phyloP scores from a whole-genome alignment of 2,113 vertebrate species.

The Jacana jacana region DNA sequence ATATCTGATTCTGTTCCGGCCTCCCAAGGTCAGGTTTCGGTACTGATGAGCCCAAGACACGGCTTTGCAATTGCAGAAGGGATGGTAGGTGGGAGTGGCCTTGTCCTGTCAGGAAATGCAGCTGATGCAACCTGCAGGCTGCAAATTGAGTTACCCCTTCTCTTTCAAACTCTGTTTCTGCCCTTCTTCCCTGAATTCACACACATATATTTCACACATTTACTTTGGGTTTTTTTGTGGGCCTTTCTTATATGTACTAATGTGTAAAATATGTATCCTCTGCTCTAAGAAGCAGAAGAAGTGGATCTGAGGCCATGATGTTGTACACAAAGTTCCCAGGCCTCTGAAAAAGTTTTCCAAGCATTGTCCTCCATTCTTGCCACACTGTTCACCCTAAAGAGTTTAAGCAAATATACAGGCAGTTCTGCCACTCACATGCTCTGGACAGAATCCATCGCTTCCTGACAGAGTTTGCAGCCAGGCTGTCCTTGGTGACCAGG shows the following conservation, averaged over 20 bases:
- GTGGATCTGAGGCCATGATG: not conserved
- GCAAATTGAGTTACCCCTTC: not conserved
- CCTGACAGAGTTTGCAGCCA: not conserved
- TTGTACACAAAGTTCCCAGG: not conserved
- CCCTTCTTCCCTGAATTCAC: not conserved
- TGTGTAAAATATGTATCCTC: not conserved
- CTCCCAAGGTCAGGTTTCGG: slow-evolving; percentile 70
- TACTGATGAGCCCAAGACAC: slow-evolving; percentile 56
- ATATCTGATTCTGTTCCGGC: slow-evolving; percentile 66
- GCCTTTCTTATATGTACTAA: not conserved
- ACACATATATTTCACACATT: not conserved
- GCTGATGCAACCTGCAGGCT: not conserved
- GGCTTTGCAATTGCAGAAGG: slow-evolving; percentile 68
- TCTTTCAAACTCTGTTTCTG: not conserved
- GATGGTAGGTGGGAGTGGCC: slow-evolving; percentile 51
- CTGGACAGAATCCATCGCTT: not conserved
- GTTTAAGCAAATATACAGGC: not conserved
- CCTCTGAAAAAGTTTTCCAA: not conserved
- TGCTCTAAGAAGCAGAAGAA: not conserved
- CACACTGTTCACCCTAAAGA: not conserved
- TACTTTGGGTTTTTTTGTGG: not conserved
- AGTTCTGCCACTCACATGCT: not conserved
- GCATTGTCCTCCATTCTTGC: not conserved
- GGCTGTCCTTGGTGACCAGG: not conserved
- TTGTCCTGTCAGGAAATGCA: not conserved